These are phyloP conservation scores for Ptilodon capucinus DNA, from an alignment of 2,888 invertebrate species.

Conservation along the genomic window DNA sequence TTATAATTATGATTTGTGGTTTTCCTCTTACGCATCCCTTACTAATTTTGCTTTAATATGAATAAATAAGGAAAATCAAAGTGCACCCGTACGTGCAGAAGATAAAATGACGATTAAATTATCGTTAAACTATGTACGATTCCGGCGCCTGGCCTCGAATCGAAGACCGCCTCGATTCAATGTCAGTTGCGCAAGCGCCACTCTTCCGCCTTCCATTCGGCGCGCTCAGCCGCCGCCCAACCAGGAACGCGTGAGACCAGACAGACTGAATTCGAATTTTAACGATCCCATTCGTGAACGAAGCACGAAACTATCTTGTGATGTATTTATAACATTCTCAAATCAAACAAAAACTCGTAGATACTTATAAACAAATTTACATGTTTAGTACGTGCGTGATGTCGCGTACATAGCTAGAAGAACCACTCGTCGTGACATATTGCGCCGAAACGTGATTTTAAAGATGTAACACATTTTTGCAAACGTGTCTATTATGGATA, in stretches of 20 bases:
- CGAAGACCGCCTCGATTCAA: conserved; percentile 70
- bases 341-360: not conserved
- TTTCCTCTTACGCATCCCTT: conserved; percentile 50
- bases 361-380: conserved; percentile 13
- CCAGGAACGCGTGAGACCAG: conserved; percentile 55
- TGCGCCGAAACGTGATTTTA: conserved; percentile 18
- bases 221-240: conserved; percentile 49
- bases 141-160: conserved; percentile 72
- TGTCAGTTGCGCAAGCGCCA: conserved; percentile 80
- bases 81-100: conserved; percentile 14
- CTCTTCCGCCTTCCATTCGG: conserved; percentile 71
- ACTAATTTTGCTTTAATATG: conserved; percentile 20
- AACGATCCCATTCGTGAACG: conserved; percentile 28
- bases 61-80: conserved; percentile 39
- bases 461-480: conserved; percentile 16
- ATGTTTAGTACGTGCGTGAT: conserved; percentile 13
- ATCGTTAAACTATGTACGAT: conserved; percentile 61
- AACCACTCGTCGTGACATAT: conserved; percentile 2
- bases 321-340: not conserved
- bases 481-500: too few relatives aligned
- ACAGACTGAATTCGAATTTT: conserved; percentile 56
- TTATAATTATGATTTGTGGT: conserved; percentile 31
- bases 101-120: conserved; percentile 48
- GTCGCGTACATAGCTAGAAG: conserved; percentile 2
- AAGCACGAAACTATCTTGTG: not conserved